Evolutionary conservation across 2,113 vertebrate species (phyloP), one percentile per base, ranked within the genome.

Genomic region (Serinus canaria): DNA sequence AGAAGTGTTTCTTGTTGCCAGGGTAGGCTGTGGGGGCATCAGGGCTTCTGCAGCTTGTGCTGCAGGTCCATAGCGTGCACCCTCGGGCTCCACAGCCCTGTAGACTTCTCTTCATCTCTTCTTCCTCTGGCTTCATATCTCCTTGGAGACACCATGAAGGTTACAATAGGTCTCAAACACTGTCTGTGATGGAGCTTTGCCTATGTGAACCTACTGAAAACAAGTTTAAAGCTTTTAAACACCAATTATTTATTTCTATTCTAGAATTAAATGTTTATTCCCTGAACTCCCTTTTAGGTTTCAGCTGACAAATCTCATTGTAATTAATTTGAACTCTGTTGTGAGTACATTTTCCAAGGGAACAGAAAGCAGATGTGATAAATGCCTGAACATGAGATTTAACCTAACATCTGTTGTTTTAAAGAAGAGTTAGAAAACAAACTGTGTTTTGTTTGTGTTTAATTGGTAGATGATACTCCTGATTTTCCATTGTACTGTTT

Each of bases 371-470:
- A 96, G 92, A 83, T 92, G 90, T 89, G 73, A 58, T 88, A 92
- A 93, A 90, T 90, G 79, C 92, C 85, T 70, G 76, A 95, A 75
- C 79, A 81, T 77, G 90, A 96, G 94, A 78, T 93, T 83, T 73
- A 89, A 80, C 41, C 44, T 53, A 41, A 41, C 76, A 60, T 90
- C 90, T 96, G 79, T 81, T 92, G 85, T 80, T 96, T 90, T 78
- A 94, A 86, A 90, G 72, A 88, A 78, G 64, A 12, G 1, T 86
- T 89, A 47, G 52, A 81, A 90, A 90, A 95, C 75, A 72, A 88
- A 83, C 49, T 1, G 2, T 74, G 72, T 70, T 95, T 87, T 94
- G 85, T 93, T 80, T 92, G 44, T 23, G 6, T 75, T 86, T 93
- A 86, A 37, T 62, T 13, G 2, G n/a, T 70, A 53, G 68, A 44